A percentile compares a stretch with the other conserved stretches of the same genome.
phyloP scores from a whole-genome alignment of 2,888 invertebrate species.

The Argyresthia albistria region DNA sequence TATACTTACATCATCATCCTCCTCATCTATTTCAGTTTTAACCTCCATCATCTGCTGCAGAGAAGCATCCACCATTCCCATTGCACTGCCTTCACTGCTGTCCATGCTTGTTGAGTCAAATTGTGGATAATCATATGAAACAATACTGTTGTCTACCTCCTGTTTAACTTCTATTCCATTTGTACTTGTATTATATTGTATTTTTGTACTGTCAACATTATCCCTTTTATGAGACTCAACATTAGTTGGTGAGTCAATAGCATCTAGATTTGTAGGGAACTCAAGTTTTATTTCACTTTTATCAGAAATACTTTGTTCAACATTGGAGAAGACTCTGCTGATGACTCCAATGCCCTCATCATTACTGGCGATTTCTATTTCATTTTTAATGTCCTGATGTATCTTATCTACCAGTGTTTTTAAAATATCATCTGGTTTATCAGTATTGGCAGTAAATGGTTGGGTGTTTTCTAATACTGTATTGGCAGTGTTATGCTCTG shows the following conservation, averaged over 20 bases:
- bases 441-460: too few relatives aligned
- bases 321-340: neutral
- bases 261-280: neutral
- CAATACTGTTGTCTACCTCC: constrained; percentile 21
- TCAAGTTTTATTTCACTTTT: neutral
- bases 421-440: neutral
- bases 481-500: too few relatives aligned
- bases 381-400: constrained; percentile 6
- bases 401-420: constrained; percentile 2
- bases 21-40: neutral
- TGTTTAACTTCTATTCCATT: neutral
- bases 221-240: neutral
- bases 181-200: neutral
- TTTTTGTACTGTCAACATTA: neutral
- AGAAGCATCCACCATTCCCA: constrained; percentile 52
- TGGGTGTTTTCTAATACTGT: too few relatives aligned
- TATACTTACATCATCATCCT: too few relatives aligned
- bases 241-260: neutral
- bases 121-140: constrained; percentile 38
- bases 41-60: constrained; percentile 31
- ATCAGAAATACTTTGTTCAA: neutral
- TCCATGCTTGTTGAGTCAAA: constrained; percentile 42
- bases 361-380: neutral
- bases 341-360: neutral
- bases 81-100: constrained; percentile 42